Evolutionary conservation across 2,888 invertebrate genomes (phyloP), one percentile per base, ranked within the genome.

Genomic region (Tiliacea aurago): DNA sequence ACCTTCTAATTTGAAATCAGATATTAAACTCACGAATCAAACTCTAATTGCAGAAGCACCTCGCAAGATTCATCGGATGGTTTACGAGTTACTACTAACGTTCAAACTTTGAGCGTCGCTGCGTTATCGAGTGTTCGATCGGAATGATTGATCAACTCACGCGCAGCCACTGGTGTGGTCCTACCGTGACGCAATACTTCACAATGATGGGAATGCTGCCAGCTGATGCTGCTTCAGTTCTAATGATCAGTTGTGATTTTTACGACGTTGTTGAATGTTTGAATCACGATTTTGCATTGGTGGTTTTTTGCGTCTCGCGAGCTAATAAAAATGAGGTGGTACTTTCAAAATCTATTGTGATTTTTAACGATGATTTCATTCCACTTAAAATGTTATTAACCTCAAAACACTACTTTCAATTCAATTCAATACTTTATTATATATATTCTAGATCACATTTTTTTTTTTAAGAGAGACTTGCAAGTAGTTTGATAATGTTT

Each of bases 71-170:
- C 62, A 76, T 64, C 58, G 53, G 37, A 45, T 49, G 51, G 64
- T 78, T 78, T 67, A 80, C 63, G 76, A 70, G n/a, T n/a, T n/a
- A n/a, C n/a, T n/a, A n/a, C 49, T 53, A 28, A 59, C 59, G 68
- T 80, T 76, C 55, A 76, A 73, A 87, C 76, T 82, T 87, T 85
- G 86, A 81, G 83, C 63, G 78, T 62, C 82, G 69, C 58, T 83
- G 80, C 56, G 63, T 64, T 87, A 86, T 86, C 86, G 66, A 72
- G 82, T 78, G 84, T 80, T 84, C 85, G 84, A 90, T 90, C 86
- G 78, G 84, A 87, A 87, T 90, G 88, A 90, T 90, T 89, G 90
- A 91, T 91, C 86, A 85, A 83, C 86, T 87, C 88, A 85, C 87
- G 88, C 87, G 85, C 83, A 79, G 78, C 83, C 81, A 81, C 83